phyloP scores from a whole-genome alignment of 2,797 vertebrate genomes.

The Sebastes dallii region DNA sequence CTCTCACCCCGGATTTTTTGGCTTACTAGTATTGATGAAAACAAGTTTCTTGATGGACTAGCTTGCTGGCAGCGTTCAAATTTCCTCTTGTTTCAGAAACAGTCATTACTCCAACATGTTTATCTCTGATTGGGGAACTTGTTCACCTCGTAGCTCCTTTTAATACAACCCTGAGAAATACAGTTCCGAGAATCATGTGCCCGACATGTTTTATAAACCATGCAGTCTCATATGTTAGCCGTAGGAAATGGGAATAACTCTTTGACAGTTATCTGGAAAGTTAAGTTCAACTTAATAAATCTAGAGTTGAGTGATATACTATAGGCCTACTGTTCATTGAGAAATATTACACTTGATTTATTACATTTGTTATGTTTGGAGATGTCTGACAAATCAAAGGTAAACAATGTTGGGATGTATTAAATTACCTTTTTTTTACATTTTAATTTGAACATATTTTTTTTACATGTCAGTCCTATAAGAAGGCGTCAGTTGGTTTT shows the following conservation, averaged over 20 bases:
- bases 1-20: conserved; percentile 44
- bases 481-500: background rate
- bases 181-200: conserved; percentile 11
- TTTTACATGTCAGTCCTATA: background rate
- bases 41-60: conserved; percentile 43
- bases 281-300: conserved; percentile 4
- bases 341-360: background rate
- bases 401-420: background rate
- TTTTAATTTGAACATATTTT: background rate
- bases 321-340: background rate
- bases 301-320: background rate
- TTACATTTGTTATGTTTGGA: background rate
- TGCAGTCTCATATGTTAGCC: background rate
- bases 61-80: conserved; percentile 36
- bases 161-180: conserved; percentile 10
- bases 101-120: conserved; percentile 44
- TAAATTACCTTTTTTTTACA: background rate
- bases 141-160: conserved; percentile 33
- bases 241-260: background rate
- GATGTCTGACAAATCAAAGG: background rate
- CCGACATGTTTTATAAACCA: conserved; percentile 2
- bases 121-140: conserved; percentile 39
- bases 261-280: conserved; percentile 2
- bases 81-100: conserved; percentile 37
- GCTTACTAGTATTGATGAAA: conserved; percentile 48